Conservation (phyloP, 2,888 invertebrate genomes). For the Omphaloscelis lunosa region DNA sequence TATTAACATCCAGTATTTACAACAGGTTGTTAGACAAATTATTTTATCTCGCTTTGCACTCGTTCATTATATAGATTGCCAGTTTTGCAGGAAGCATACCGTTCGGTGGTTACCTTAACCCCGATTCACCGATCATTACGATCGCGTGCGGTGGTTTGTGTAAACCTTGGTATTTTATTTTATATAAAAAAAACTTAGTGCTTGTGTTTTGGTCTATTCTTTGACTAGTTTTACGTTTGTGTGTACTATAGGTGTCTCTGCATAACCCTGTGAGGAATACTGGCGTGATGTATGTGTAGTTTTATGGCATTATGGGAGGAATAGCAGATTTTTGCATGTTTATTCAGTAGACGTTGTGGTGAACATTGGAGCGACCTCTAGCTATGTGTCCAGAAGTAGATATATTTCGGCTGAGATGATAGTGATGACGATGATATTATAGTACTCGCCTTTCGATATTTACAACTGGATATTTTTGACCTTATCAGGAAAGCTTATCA, state of each 20-base stretch:
- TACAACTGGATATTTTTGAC: background rate
- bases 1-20: slow-evolving; percentile 21
- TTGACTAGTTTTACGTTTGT: slow-evolving; percentile 5
- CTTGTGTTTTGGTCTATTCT: slow-evolving; percentile 21
- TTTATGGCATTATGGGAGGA: background rate
- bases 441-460: background rate
- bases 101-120: slow-evolving; percentile 83
- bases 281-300: background rate
- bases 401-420: background rate
- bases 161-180: slow-evolving; percentile 72
- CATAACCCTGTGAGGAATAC: too few relatives aligned
- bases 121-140: slow-evolving; percentile 74
- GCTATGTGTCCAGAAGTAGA: background rate
- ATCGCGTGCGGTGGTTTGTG: slow-evolving; percentile 77
- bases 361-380: background rate
- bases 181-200: slow-evolving; percentile 34
- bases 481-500: slow-evolving; percentile 22
- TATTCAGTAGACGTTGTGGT: background rate
- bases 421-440: background rate
- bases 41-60: slow-evolving; percentile 55
- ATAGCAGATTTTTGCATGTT: background rate
- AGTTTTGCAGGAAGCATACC: slow-evolving; percentile 77
- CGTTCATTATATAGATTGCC: slow-evolving; percentile 65
- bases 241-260: too few relatives aligned
- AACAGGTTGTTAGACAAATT: slow-evolving; percentile 44